A percentile compares a stretch with the other conserved stretches of the same genome.
These are phyloP conservation scores for Lingula anatina DNA, from an alignment of 2,888 invertebrate species.

Conservation along the genomic window DNA sequence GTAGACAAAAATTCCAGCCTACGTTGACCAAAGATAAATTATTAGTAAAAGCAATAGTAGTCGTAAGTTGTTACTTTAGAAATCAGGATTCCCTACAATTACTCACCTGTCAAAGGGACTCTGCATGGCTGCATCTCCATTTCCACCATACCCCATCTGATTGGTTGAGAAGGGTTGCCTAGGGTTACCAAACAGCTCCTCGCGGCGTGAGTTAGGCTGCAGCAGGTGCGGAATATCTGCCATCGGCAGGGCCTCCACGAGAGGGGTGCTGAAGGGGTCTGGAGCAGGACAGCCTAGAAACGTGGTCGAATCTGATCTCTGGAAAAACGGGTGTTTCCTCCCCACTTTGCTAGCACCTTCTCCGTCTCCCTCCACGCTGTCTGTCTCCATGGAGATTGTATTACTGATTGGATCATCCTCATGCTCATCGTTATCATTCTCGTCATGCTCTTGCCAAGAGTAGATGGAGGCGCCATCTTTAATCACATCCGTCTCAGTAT, in stretches of 20 bases:
- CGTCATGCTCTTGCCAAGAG: slow-evolving; percentile 61
- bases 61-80: too few relatives aligned
- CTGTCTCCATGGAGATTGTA: slow-evolving; percentile 65
- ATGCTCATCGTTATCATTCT: slow-evolving; percentile 76
- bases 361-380: slow-evolving; percentile 69
- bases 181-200: slow-evolving; percentile 79
- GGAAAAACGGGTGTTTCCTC: slow-evolving; percentile 71
- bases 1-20: too few relatives aligned
- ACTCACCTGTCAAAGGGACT: too few relatives aligned
- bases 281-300: slow-evolving; percentile 92
- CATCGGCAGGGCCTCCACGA: slow-evolving; percentile 85
- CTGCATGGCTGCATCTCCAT: too few relatives aligned
- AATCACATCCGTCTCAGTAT: slow-evolving; percentile 45
- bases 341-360: slow-evolving; percentile 53
- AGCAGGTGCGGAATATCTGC: slow-evolving; percentile 94
- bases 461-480: slow-evolving; percentile 50
- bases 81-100: too few relatives aligned
- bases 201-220: slow-evolving; percentile 86
- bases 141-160: too few relatives aligned
- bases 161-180: slow-evolving; percentile 29
- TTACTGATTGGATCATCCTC: slow-evolving; percentile 54
- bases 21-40: too few relatives aligned
- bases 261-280: slow-evolving; percentile 67
- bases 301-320: slow-evolving; percentile 88
- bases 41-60: too few relatives aligned